Evolutionary conservation across 2,888 invertebrate genomes (phyloP), one percentile per base, ranked within the genome.

Genomic region (Xanthorhoe spadicearia): DNA sequence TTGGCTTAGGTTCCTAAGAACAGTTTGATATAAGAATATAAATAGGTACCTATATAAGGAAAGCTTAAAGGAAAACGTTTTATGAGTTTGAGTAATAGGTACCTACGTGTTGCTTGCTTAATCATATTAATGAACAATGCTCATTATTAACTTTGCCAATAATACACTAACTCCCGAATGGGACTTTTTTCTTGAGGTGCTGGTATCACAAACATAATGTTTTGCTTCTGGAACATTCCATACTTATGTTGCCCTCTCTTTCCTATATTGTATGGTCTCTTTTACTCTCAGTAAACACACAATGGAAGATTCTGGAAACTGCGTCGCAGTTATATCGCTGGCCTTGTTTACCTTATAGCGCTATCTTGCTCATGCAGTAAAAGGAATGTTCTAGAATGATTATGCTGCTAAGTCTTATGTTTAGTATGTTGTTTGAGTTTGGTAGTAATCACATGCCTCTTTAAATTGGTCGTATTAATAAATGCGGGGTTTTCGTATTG

Each of bases 351-450:
- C 43, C 74, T 68, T 66, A 69, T 71, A 74, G 64, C 68, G 69
- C 46, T 69, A 35, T 68, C 70, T 48, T 63, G 52, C 56, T 72
- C 51, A 68, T 75, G 75, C 67, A 67, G 73, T 69, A 71, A 71
- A 49, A 13, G 61, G 83, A 80, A 77, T 51, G 59, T 80, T 81
- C 82, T 58, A 74, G 66, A 74, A 68, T 28, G 61, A 58, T 67
- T 66, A 66, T 67, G 32, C 81, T 68, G 68, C 77, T 57, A 74
- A 70, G 23, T 78, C 57, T 61, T 56, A 15, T 52, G 57, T 48
- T 6, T 32, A 9, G 55, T 35, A 8, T 32, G 43, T 60, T 38
- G 52, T 15, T 10, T 38, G 10, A 7, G 48, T 18, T 48, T n/a
- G 10, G 8, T 32, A 19, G 13, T 43, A 19, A 2, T 17, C 6